A percentile compares a stretch with the other conserved stretches of the same genome.
phyloP scores from a whole-genome alignment of 2,888 invertebrate genomes.

The Chouioia cunea region DNA sequence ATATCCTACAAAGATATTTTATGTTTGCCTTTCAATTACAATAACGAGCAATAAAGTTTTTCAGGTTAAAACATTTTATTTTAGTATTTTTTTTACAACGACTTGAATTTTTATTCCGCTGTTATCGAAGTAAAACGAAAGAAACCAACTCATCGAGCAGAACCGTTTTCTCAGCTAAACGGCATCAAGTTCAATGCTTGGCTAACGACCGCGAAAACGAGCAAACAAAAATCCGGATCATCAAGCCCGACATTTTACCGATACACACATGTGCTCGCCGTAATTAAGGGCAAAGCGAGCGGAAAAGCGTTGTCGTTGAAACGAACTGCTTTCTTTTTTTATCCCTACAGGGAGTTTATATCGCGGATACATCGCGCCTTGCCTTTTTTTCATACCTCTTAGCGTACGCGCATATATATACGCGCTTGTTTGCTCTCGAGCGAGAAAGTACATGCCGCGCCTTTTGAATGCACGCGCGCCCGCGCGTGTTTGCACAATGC shows the following conservation, averaged over 20 bases:
- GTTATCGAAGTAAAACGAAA: too few species aligned
- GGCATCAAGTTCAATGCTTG: background rate
- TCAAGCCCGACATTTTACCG: background rate
- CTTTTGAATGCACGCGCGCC: background rate
- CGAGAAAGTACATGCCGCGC: too few species aligned
- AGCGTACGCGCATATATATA: too few species aligned
- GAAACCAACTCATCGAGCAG: too few species aligned
- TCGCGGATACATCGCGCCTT: constrained; percentile 17
- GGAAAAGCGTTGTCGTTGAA: constrained; percentile 14
- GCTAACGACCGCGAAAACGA: constrained; percentile 26
- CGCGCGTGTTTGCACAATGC: background rate
- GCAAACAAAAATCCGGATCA: constrained; percentile 20
- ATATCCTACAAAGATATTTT: background rate
- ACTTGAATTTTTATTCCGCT: constrained; percentile 2
- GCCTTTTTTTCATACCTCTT: constrained; percentile 18
- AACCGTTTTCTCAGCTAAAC: too few species aligned
- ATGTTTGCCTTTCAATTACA: constrained; percentile 6
- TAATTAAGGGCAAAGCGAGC: constrained; percentile 27
- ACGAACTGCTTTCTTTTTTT: background rate
- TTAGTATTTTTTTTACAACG: background rate
- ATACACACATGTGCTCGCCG: background rate
- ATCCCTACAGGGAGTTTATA: constrained; percentile 26
- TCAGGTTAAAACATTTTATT: background rate
- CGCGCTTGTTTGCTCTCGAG: constrained; percentile 19
- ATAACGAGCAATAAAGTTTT: constrained; percentile 1